Evolutionary conservation across 2,888 invertebrate species (phyloP).

Genomic region (Diaperis boleti): DNA sequence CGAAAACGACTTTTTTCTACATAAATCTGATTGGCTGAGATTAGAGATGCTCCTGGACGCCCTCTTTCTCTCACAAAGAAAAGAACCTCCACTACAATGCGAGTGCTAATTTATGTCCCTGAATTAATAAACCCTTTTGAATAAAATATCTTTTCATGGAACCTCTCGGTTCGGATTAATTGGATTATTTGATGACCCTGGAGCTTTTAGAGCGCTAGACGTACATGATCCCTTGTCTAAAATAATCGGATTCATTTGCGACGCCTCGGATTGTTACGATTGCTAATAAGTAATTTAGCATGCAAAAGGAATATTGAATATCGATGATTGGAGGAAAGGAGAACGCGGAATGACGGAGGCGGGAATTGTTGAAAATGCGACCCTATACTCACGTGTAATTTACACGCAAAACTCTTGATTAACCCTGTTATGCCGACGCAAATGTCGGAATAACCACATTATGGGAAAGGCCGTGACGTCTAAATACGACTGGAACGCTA

Average conservation of each 20-base stretch:
- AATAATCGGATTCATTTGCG: slow-evolving; percentile 30
- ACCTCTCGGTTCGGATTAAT: slow-evolving; percentile 32
- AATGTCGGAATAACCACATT: slow-evolving; percentile 29
- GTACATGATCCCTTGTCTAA: slow-evolving; percentile 15
- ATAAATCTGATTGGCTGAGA: too few species aligned
- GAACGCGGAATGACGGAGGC: neutral
- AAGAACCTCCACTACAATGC: slow-evolving; percentile 10
- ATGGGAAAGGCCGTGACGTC: slow-evolving; percentile 10
- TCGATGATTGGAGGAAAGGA: neutral
- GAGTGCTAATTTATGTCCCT: slow-evolving; percentile 29
- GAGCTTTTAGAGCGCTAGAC: slow-evolving; percentile 15
- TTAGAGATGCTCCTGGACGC: too few species aligned
- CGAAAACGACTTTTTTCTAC: too few species aligned
- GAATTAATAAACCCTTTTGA: slow-evolving; percentile 33
- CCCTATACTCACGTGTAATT: slow-evolving; percentile 14
- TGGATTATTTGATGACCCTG: slow-evolving; percentile 32
- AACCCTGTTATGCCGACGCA: slow-evolving; percentile 23
- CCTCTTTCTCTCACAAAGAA: slow-evolving; percentile 1
- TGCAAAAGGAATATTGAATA: slow-evolving; percentile 16
- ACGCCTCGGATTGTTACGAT: slow-evolving; percentile 17
- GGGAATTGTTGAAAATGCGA: neutral
- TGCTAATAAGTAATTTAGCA: slow-evolving; percentile 9
- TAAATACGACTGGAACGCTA: slow-evolving; percentile 18
- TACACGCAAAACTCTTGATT: slow-evolving; percentile 23
- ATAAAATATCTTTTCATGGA: slow-evolving; percentile 15